These are phyloP conservation scores for Tragelaphus imberbis DNA, from an alignment of 2,113 vertebrate genomes.

Conservation along the genomic window DNA sequence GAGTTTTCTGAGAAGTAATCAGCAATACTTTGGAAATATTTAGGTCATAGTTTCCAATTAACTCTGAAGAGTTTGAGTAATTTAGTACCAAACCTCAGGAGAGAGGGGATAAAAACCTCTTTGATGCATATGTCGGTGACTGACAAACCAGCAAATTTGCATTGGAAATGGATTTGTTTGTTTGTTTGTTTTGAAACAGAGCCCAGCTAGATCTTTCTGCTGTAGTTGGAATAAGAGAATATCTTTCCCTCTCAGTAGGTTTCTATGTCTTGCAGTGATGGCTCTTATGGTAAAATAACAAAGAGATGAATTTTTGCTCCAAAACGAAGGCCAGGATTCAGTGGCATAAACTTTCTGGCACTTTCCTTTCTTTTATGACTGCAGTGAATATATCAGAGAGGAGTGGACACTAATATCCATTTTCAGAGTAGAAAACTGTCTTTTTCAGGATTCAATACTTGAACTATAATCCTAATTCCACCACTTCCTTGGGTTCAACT, in stretches of 20 bases:
- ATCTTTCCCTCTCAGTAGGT: background rate
- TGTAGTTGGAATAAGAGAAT: background rate
- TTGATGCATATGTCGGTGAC: slow-evolving; percentile 37
- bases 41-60: slow-evolving; percentile 69
- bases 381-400: background rate
- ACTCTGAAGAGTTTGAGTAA: slow-evolving; percentile 64
- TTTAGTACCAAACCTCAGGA: slow-evolving; percentile 63
- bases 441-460: background rate
- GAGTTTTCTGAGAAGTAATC: slow-evolving; percentile 68
- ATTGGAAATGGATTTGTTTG: slow-evolving; percentile 50
- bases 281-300: background rate
- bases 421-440: background rate
- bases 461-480: background rate
- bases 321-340: background rate
- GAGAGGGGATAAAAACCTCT: slow-evolving; percentile 42
- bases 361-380: background rate
- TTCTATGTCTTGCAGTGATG: background rate
- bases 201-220: background rate
- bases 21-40: slow-evolving; percentile 67
- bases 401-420: background rate
- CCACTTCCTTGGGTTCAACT: background rate
- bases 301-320: background rate
- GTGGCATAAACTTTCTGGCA: background rate
- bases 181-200: slow-evolving; percentile 22
- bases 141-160: slow-evolving; percentile 57